Percentiles rank a stretch among this genome's conserved stretches.
Conservation (phyloP, 2,888 invertebrate genomes). For the Sepioteuthis lessoniana region DNA sequence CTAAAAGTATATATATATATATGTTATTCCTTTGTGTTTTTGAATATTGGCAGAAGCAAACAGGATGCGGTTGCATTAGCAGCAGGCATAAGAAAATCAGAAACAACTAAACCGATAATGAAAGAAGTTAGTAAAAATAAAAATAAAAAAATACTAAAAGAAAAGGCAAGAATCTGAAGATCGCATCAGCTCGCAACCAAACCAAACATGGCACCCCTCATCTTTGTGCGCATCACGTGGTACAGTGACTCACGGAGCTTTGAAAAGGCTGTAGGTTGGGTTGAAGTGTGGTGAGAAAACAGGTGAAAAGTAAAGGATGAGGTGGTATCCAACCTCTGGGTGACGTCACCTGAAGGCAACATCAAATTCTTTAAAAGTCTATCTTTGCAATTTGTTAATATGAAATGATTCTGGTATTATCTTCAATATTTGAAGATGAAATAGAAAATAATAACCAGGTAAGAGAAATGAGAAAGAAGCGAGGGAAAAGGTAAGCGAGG, state of each 20-base stretch:
- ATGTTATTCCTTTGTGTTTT: no score
- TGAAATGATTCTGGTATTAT: neutral
- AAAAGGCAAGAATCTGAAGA: constrained; percentile 11
- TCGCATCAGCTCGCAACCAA: constrained; percentile 11
- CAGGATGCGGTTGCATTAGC: neutral
- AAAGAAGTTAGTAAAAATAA: neutral
- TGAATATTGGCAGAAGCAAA: neutral
- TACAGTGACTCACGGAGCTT: constrained; percentile 14
- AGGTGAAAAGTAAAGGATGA: neutral
- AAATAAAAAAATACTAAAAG: neutral
- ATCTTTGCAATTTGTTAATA: neutral
- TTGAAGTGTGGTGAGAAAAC: neutral
- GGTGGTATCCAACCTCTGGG: neutral
- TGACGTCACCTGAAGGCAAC: neutral
- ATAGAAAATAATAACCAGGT: neutral
- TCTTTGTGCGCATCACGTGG: neutral
- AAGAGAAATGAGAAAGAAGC: neutral
- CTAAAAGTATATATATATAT: no score
- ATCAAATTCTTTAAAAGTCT: neutral
- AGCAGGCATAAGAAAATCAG: neutral
- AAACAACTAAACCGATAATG: neutral
- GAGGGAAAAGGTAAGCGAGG: no score
- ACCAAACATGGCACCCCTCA: constrained; percentile 33
- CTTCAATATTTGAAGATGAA: neutral
- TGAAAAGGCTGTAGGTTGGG: constrained; percentile 7